Evolutionary conservation across 2,113 vertebrate genomes (phyloP).

Genomic region (Collichthys lucidus): DNA sequence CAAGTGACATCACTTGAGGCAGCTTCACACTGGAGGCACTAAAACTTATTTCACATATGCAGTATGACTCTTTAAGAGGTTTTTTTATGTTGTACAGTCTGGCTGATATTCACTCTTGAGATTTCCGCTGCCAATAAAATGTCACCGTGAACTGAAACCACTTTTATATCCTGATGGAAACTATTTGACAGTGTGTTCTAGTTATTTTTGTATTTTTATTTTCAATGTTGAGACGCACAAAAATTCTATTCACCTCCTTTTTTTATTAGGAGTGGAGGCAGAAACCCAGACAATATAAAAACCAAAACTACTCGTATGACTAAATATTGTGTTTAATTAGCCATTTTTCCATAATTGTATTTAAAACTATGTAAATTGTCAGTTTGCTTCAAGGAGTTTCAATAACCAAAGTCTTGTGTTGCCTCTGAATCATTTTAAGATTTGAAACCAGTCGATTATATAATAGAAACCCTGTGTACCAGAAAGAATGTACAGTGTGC

Average conservation of each 20-base stretch:
- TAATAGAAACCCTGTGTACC: constrained; percentile 16
- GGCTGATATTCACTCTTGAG: background rate
- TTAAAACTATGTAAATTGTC: background rate
- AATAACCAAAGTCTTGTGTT: background rate
- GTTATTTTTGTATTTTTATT: background rate
- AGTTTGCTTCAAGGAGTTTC: background rate
- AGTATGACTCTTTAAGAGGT: no score
- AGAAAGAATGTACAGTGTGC: constrained; percentile 40
- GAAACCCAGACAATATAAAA: background rate
- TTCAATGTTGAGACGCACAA: background rate
- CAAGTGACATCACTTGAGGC: background rate
- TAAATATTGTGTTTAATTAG: no score
- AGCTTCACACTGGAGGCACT: background rate
- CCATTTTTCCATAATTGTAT: background rate
- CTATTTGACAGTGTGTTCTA: background rate
- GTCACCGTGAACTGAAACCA: background rate
- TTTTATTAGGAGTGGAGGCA: background rate
- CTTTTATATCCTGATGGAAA: background rate
- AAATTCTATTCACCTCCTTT: background rate
- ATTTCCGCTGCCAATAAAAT: background rate
- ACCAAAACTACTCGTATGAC: background rate
- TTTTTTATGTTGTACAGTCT: background rate
- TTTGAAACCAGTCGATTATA: background rate
- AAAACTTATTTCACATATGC: background rate
- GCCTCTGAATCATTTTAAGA: background rate